Percentiles rank a stretch among this genome's conserved stretches.
Conservation (phyloP, 1,140 invertebrate species). For the Drosophila pachea region DNA sequence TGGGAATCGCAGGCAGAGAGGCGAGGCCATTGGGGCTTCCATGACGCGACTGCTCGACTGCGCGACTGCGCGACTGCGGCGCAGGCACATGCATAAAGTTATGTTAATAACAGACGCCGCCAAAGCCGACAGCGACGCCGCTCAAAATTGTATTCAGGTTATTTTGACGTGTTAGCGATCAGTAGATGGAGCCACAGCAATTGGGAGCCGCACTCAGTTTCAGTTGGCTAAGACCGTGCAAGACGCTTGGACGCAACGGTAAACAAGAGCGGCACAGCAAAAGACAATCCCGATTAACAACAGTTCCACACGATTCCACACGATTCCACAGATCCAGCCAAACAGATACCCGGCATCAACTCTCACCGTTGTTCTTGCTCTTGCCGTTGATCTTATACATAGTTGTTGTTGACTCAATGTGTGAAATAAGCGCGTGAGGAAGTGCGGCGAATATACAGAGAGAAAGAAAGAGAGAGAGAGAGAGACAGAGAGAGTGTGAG, state of each 20-base stretch:
- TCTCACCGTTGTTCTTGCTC: conserved; percentile 19
- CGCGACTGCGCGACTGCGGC: conserved; percentile 9
- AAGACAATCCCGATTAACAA: conserved; percentile 7
- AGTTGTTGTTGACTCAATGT: conserved; percentile 19
- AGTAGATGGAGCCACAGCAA: conserved; percentile 26
- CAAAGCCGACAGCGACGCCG: conserved; percentile 11
- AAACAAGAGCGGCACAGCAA: conserved; percentile 10
- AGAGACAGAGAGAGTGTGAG: conserved; percentile 3
- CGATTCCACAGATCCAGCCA: not conserved
- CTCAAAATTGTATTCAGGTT: conserved; percentile 59
- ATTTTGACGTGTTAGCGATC: conserved; percentile 69
- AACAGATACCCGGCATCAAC: conserved; percentile 20
- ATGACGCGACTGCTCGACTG: conserved; percentile 7
- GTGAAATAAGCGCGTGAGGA: conserved; percentile 51
- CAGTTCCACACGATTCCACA: not conserved
- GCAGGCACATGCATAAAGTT: conserved; percentile 48
- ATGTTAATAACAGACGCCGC: conserved; percentile 45
- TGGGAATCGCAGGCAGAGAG: conserved; percentile 29
- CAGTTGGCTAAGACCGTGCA: conserved; percentile 66
- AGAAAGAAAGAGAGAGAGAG: conserved; percentile 10
- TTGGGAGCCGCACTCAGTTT: conserved; percentile 42
- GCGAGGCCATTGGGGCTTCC: conserved; percentile 14
- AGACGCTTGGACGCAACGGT: conserved; percentile 61
- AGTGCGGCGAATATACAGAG: conserved; percentile 2
- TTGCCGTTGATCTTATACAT: too few species aligned